phyloP scores from a whole-genome alignment of 2,113 vertebrate species.

The Arizona elegans region DNA sequence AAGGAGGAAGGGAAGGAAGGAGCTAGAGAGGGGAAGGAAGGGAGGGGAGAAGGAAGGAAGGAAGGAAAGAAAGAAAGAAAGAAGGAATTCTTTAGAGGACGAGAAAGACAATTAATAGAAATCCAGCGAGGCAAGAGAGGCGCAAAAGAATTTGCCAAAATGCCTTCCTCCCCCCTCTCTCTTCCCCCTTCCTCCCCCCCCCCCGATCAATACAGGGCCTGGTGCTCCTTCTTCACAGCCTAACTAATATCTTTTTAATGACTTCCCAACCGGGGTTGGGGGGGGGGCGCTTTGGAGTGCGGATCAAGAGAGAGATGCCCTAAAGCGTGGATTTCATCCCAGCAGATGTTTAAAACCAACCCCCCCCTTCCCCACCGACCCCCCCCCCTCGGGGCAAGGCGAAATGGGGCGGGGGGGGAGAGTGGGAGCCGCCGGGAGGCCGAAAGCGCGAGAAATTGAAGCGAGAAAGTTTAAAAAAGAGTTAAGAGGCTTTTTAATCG shows the following conservation, averaged over 20 bases:
- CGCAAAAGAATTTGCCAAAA: neutral
- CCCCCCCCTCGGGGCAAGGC: neutral
- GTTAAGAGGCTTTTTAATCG: slow-evolving; percentile 66
- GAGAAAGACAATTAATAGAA: neutral
- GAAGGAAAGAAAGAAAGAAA: no score
- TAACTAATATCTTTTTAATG: slow-evolving; percentile 81
- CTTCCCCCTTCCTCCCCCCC: neutral
- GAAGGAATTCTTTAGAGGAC: neutral
- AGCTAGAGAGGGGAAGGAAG: no score
- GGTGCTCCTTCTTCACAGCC: slow-evolving; percentile 60
- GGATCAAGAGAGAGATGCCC: slow-evolving; percentile 71
- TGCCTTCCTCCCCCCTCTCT: neutral
- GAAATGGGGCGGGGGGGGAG: slow-evolving; percentile 55
- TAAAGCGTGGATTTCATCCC: slow-evolving; percentile 74
- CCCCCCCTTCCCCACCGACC: neutral
- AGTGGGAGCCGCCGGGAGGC: slow-evolving; percentile 40
- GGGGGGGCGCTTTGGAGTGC: neutral
- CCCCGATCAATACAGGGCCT: slow-evolving; percentile 46
- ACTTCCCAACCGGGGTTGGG: slow-evolving; percentile 49
- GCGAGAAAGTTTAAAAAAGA: slow-evolving; percentile 74
- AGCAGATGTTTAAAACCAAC: slow-evolving; percentile 70
- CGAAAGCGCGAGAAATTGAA: neutral
- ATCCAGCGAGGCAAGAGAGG: neutral
- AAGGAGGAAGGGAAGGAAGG: no score
- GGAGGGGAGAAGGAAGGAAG: no score